A percentile compares a stretch with the other conserved stretches of the same genome.
phyloP scores from a whole-genome alignment of 1,140 invertebrate genomes.

The Ctenoplectra terminalis region DNA sequence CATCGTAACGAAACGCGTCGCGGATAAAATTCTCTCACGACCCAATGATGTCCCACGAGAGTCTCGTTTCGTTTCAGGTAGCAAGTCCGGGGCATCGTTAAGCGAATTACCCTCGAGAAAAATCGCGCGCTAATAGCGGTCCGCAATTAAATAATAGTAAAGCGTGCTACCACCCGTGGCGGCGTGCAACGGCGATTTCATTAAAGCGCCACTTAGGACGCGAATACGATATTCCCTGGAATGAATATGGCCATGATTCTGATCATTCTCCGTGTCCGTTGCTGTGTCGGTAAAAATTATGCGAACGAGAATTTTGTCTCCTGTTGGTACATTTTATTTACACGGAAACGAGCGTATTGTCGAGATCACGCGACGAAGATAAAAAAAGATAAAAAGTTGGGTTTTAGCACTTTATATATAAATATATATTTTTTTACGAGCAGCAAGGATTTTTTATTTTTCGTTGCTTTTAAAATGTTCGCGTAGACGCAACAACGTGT shows the following conservation, averaged over 20 bases:
- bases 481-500: slow-evolving; percentile 31
- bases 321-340: not conserved
- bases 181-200: slow-evolving; percentile 47
- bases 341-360: not conserved
- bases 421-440: no score
- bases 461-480: not conserved
- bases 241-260: slow-evolving; percentile 33
- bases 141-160: slow-evolving; percentile 62
- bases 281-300: slow-evolving; percentile 10
- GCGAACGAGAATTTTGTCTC: slow-evolving; percentile 27
- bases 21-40: slow-evolving; percentile 4
- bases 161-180: slow-evolving; percentile 33
- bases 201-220: slow-evolving; percentile 57
- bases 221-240: slow-evolving; percentile 45
- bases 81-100: slow-evolving; percentile 24
- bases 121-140: slow-evolving; percentile 26
- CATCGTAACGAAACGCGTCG: not conserved
- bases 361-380: slow-evolving; percentile 9
- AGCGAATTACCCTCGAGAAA: slow-evolving; percentile 26
- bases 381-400: not conserved
- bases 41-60: not conserved
- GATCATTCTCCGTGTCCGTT: slow-evolving; percentile 6
- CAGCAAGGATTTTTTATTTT: not conserved
- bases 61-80: slow-evolving; percentile 5
- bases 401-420: not conserved